These are phyloP conservation scores for Xenus cinereus DNA, from an alignment of 2,113 vertebrate species.

Conservation along the genomic window DNA sequence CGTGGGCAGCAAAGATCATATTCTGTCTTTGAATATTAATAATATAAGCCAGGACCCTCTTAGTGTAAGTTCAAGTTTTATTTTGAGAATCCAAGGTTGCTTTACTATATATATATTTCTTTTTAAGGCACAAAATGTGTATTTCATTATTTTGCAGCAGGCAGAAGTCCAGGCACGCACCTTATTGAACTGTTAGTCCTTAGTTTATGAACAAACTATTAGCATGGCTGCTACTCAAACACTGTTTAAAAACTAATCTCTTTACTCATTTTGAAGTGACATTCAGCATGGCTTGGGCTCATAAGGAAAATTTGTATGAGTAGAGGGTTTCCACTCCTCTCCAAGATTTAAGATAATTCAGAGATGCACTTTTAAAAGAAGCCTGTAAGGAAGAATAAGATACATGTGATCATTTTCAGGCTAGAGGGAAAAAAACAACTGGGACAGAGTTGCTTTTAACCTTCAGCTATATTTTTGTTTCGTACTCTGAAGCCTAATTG, in stretches of 20 bases:
- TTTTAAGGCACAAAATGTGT: background rate
- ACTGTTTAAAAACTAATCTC: background rate
- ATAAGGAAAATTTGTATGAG: background rate
- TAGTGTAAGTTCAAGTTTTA: constrained; percentile 79
- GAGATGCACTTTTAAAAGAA: background rate
- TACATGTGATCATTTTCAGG: background rate
- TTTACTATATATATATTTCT: background rate
- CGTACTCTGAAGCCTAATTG: background rate
- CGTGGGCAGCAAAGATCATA: constrained; percentile 96
- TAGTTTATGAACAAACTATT: background rate
- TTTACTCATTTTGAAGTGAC: background rate
- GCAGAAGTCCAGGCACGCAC: background rate
- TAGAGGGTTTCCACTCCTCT: background rate
- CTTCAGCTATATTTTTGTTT: background rate
- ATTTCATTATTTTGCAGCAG: background rate
- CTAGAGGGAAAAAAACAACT: fast-evolving
- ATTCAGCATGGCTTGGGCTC: background rate
- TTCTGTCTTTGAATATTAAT: constrained; percentile 96
- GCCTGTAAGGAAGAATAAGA: background rate
- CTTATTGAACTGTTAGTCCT: background rate
- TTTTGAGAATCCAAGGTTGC: background rate
- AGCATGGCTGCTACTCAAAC: background rate
- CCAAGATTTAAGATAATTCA: background rate
- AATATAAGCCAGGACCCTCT: constrained; percentile 91
- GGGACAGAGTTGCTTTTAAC: background rate